Conservation (phyloP, 2,888 invertebrate species). For the Nymphalis urticae region DNA sequence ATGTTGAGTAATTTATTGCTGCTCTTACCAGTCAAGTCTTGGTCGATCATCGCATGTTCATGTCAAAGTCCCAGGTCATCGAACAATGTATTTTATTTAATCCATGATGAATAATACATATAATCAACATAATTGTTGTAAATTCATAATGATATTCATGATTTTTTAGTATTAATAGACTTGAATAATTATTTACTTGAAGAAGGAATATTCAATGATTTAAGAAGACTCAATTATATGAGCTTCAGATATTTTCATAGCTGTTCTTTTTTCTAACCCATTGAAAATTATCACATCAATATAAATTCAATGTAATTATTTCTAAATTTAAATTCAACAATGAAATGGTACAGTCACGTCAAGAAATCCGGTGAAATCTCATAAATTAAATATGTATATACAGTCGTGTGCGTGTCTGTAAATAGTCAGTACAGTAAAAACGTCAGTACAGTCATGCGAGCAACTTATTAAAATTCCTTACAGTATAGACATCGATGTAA, state of each 20-base stretch:
- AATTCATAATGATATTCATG: too few species aligned
- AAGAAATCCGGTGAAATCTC: slow-evolving; percentile 43
- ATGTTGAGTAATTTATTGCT: slow-evolving; percentile 15
- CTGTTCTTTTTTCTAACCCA: background rate
- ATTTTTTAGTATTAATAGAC: too few species aligned
- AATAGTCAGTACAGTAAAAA: slow-evolving; percentile 37
- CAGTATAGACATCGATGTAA: slow-evolving; percentile 29
- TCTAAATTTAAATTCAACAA: slow-evolving; percentile 26
- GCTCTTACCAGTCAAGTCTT: slow-evolving; percentile 25
- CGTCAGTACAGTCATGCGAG: slow-evolving; percentile 39
- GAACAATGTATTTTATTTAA: background rate
- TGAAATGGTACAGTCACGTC: slow-evolving; percentile 37
- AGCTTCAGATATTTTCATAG: background rate
- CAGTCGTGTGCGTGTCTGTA: slow-evolving; percentile 41
- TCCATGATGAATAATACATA: background rate
- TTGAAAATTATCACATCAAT: slow-evolving; percentile 8
- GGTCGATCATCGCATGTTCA: slow-evolving; percentile 16
- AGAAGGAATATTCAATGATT: too few species aligned
- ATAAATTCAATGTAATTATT: slow-evolving; percentile 31
- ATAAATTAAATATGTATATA: slow-evolving; percentile 42
- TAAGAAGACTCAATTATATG: background rate
- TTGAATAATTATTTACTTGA: too few species aligned
- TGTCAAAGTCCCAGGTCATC: slow-evolving; percentile 13
- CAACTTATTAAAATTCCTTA: slow-evolving; percentile 35
- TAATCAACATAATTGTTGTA: too few species aligned